Percentiles rank a stretch among this genome's conserved stretches.
Evolutionary conservation across 2,888 invertebrate species (phyloP).

Genomic region (Lepetodrilus schrolli): DNA sequence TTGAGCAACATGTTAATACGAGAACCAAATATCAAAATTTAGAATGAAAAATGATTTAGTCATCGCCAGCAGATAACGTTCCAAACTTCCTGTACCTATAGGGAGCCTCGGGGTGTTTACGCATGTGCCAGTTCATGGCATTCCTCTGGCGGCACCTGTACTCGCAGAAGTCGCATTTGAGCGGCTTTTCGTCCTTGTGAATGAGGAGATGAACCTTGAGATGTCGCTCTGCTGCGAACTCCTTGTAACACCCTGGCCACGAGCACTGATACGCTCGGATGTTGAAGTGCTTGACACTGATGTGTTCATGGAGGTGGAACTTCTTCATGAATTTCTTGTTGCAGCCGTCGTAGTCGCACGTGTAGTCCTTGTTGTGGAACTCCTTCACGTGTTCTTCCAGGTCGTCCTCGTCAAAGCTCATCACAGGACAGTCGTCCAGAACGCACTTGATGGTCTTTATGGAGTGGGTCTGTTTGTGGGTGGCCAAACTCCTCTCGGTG

Average conservation of each 20-base stretch:
- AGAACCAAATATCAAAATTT: too few relatives aligned
- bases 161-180: constrained; percentile 66
- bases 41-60: too few relatives aligned
- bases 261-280: constrained; percentile 37
- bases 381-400: constrained; percentile 31
- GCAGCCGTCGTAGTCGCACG: constrained; percentile 56
- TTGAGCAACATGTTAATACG: too few relatives aligned
- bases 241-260: constrained; percentile 52
- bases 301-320: constrained; percentile 59
- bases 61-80: neutral
- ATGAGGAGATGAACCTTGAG: constrained; percentile 62
- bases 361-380: constrained; percentile 41
- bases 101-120: constrained; percentile 65
- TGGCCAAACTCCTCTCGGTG: constrained; percentile 45
- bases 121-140: constrained; percentile 69
- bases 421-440: constrained; percentile 32
- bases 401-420: constrained; percentile 35
- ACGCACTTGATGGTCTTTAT: constrained; percentile 34
- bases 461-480: constrained; percentile 48
- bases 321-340: constrained; percentile 55
- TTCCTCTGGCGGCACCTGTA: constrained; percentile 66
- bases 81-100: constrained; percentile 48
- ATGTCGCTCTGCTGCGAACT: constrained; percentile 57
- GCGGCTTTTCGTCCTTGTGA: constrained; percentile 65
- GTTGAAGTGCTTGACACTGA: constrained; percentile 57